These are phyloP conservation scores for Schrankia costaestrigalis DNA, from an alignment of 2,888 invertebrate genomes.

Conservation along the genomic window DNA sequence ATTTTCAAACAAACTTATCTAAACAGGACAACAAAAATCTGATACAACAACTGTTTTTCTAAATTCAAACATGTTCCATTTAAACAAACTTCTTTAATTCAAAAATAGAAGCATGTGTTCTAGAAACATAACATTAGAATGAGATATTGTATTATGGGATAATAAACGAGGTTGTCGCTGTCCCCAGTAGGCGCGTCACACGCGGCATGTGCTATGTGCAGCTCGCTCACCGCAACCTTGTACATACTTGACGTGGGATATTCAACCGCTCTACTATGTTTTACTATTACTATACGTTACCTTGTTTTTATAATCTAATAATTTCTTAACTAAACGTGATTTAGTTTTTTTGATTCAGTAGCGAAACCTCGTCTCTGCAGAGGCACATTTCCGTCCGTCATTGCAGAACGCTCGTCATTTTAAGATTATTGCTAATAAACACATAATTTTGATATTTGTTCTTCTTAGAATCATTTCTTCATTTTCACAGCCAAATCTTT, in stretches of 20 bases:
- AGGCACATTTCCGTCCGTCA: too few species aligned
- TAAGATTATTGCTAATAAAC: too few species aligned
- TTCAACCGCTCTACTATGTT: background rate
- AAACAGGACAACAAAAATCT: background rate
- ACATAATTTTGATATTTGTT: background rate
- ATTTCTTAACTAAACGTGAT: background rate
- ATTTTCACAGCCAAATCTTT: background rate
- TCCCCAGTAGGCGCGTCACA: background rate
- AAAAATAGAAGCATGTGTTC: background rate
- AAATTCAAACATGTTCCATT: background rate
- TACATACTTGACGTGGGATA: background rate
- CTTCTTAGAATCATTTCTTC: background rate
- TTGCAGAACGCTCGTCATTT: too few species aligned
- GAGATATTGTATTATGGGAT: background rate
- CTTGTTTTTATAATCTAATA: too few species aligned
- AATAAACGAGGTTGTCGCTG: too few species aligned
- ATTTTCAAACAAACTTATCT: too few species aligned
- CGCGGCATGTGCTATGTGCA: conserved; percentile 1
- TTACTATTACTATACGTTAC: background rate
- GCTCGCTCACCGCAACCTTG: conserved; percentile 1
- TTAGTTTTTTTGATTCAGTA: background rate
- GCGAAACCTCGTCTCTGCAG: too few species aligned
- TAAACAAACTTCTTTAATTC: background rate
- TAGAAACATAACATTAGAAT: background rate
- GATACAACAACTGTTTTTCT: background rate